Percentiles rank a stretch among this genome's conserved stretches.
These are phyloP conservation scores for Bombus waltoni DNA, from an alignment of 1,140 invertebrate species.

Conservation along the genomic window DNA sequence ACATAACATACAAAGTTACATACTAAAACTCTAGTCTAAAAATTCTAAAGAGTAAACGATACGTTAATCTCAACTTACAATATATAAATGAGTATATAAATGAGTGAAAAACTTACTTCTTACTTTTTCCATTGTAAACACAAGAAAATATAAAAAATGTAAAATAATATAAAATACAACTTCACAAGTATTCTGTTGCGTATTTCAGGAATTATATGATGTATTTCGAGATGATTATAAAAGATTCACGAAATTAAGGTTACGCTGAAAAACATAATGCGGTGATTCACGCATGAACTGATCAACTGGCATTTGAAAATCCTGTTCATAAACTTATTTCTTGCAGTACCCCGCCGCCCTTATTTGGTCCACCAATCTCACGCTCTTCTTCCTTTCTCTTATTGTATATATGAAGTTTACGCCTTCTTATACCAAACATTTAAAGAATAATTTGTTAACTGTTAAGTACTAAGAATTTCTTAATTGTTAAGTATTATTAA, in stretches of 20 bases:
- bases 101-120: conserved; percentile 34
- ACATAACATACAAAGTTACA: too few relatives aligned
- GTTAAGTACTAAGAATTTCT: too few relatives aligned
- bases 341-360: not conserved
- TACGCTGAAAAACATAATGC: conserved; percentile 29
- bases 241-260: conserved; percentile 49
- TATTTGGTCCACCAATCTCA: not conserved
- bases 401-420: not conserved
- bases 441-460: not conserved
- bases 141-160: not conserved
- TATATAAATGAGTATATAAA: not conserved
- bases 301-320: conserved; percentile 32
- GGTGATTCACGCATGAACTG: not conserved
- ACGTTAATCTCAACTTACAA: not conserved
- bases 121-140: conserved; percentile 27
- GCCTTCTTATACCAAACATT: not conserved
- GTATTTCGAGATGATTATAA: conserved; percentile 14
- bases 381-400: not conserved
- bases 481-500: not conserved
- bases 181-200: not conserved
- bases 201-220: not conserved
- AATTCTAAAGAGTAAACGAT: not conserved
- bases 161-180: not conserved
- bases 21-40: not conserved
- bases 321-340: conserved; percentile 6